phyloP scores from a whole-genome alignment of 2,888 invertebrate species.

The Drosophila paranaensis region DNA sequence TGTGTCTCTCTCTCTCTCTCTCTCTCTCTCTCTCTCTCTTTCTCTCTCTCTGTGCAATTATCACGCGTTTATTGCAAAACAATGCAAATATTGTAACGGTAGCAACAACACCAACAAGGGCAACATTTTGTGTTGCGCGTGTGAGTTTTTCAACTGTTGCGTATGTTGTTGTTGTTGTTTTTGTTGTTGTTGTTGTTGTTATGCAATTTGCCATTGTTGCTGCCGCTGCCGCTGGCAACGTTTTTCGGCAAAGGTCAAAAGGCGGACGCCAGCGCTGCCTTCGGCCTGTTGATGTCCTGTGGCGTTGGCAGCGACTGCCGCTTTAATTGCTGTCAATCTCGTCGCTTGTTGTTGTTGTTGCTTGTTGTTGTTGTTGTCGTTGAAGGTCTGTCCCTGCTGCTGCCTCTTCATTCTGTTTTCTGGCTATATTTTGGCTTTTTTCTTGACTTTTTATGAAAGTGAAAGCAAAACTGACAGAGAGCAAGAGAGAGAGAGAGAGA shows the following conservation, averaged over 20 bases:
- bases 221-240: slow-evolving; percentile 23
- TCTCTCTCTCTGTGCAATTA: slow-evolving; percentile 46
- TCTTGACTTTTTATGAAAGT: slow-evolving; percentile 2
- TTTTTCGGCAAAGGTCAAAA: slow-evolving; percentile 65
- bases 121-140: slow-evolving; percentile 17
- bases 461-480: slow-evolving; percentile 14
- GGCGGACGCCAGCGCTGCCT: slow-evolving; percentile 27
- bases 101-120: slow-evolving; percentile 25
- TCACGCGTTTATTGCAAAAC: slow-evolving; percentile 78
- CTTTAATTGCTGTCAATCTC: slow-evolving; percentile 74
- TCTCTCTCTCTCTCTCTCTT: not conserved
- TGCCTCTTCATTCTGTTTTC: not conserved
- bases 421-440: slow-evolving; percentile 6
- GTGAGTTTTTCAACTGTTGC: slow-evolving; percentile 57
- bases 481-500: slow-evolving; percentile 18
- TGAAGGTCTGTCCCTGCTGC: slow-evolving; percentile 10
- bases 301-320: slow-evolving; percentile 35
- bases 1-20: slow-evolving; percentile 13
- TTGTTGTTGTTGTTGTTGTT: slow-evolving; percentile 25
- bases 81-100: slow-evolving; percentile 71
- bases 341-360: slow-evolving; percentile 9
- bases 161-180: slow-evolving; percentile 18
- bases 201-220: slow-evolving; percentile 16
- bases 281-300: slow-evolving; percentile 52
- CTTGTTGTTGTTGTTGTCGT: slow-evolving; percentile 6